These are phyloP conservation scores for Drosophila paranaensis DNA, from an alignment of 2,888 invertebrate species.

Conservation along the genomic window DNA sequence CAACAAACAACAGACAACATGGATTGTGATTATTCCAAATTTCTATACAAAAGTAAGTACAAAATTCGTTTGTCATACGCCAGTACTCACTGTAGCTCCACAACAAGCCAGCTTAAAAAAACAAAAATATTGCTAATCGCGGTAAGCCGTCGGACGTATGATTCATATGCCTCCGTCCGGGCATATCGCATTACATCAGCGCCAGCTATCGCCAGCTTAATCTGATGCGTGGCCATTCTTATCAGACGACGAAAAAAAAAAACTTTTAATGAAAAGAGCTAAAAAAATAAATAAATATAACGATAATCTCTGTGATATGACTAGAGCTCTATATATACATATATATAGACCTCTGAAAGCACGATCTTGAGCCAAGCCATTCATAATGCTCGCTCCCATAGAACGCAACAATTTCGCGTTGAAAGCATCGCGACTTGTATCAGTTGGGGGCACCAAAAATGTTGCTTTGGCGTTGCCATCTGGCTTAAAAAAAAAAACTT, in stretches of 20 bases:
- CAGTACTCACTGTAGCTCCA: too few relatives aligned
- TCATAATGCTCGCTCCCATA: conserved; percentile 3
- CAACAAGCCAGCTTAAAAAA: neutral
- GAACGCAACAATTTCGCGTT: neutral
- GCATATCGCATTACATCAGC: conserved; percentile 54
- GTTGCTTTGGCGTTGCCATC: neutral
- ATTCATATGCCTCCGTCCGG: conserved; percentile 27
- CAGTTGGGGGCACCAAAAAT: neutral
- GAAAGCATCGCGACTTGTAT: neutral
- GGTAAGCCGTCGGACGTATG: conserved; percentile 51
- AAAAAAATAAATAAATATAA: conserved; percentile 11
- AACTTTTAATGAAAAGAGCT: conserved; percentile 1
- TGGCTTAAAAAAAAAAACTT: neutral
- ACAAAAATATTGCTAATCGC: conserved; percentile 34
- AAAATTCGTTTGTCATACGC: too few relatives aligned
- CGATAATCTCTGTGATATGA: conserved; percentile 36
- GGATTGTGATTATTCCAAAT: conserved; percentile 75
- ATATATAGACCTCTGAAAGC: conserved; percentile 1
- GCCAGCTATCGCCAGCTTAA: conserved; percentile 48
- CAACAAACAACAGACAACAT: conserved; percentile 32
- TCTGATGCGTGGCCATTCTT: conserved; percentile 56
- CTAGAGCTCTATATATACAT: neutral
- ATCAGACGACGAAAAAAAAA: conserved; percentile 32
- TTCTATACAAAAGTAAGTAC: conserved; percentile 72
- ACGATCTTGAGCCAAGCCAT: conserved; percentile 9